These are phyloP conservation scores for Trisateles emortualis DNA, from an alignment of 2,888 invertebrate species.

Conservation along the genomic window DNA sequence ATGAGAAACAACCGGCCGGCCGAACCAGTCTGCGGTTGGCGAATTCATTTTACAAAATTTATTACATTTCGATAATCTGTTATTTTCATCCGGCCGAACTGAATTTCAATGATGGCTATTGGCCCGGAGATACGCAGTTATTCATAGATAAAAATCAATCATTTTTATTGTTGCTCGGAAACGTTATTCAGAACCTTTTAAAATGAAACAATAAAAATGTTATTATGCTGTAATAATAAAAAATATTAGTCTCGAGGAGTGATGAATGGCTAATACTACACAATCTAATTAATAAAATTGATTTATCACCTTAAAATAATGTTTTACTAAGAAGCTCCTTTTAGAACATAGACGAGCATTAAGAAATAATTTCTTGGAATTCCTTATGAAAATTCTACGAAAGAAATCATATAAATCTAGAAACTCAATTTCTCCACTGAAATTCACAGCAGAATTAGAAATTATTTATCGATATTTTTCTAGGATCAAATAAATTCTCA, in stretches of 20 bases:
- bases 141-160: slow-evolving; percentile 44
- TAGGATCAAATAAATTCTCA: too few species aligned
- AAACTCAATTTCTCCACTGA: too few species aligned
- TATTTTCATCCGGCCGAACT: slow-evolving; percentile 56
- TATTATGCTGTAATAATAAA: background rate
- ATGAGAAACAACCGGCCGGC: slow-evolving; percentile 65
- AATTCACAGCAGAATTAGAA: too few species aligned
- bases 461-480: too few species aligned
- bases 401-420: too few species aligned
- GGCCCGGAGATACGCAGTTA: slow-evolving; percentile 30
- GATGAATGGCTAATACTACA: background rate
- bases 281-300: too few species aligned
- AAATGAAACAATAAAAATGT: slow-evolving; percentile 4
- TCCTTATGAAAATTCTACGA: too few species aligned
- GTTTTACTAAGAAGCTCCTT: too few species aligned
- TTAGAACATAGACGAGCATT: too few species aligned
- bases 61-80: slow-evolving; percentile 72
- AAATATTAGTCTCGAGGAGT: background rate
- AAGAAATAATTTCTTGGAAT: too few species aligned
- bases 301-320: too few species aligned
- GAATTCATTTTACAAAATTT: slow-evolving; percentile 73
- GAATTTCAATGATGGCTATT: slow-evolving; percentile 54
- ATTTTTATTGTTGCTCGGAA: slow-evolving; percentile 35
- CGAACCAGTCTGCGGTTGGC: slow-evolving; percentile 69
- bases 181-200: slow-evolving; percentile 23